A percentile compares a stretch with the other conserved stretches of the same genome.
Conservation (phyloP, 1,140 invertebrate genomes). For the Zaprionus tsacasi region DNA sequence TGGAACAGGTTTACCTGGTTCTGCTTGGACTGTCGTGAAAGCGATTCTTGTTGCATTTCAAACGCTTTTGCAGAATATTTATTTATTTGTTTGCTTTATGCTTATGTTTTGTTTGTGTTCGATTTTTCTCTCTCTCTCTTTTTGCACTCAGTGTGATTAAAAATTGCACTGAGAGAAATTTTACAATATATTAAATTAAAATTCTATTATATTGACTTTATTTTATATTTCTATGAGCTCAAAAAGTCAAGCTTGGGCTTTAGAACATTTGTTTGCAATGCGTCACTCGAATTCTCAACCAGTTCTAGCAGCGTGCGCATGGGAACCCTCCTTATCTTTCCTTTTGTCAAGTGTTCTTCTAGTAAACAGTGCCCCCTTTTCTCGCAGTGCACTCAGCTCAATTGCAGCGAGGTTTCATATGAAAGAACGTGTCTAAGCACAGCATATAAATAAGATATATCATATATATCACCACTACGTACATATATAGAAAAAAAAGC, state of each 20-base stretch:
- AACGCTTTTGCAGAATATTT: constrained; percentile 35
- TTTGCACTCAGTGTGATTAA: constrained; percentile 20
- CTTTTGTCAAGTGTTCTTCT: no score
- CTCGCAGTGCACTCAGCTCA: neutral
- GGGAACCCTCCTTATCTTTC: no score
- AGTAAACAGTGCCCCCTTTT: neutral
- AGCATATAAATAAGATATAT: constrained; percentile 45
- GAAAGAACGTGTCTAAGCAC: neutral
- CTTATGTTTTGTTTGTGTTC: constrained; percentile 23
- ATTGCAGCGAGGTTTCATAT: neutral
- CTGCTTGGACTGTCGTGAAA: constrained; percentile 45
- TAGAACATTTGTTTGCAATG: neutral
- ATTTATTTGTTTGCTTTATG: constrained; percentile 24
- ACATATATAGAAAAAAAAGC: constrained; percentile 34
- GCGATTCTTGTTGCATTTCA: constrained; percentile 49
- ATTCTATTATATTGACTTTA: neutral
- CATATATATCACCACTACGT: constrained; percentile 12
- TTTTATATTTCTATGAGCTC: neutral
- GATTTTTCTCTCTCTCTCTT: neutral
- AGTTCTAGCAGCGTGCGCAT: no score
- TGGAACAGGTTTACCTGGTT: constrained; percentile 47
- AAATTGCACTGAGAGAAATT: neutral
- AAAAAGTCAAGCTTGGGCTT: neutral
- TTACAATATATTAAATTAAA: neutral
- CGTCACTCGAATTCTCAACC: no score